Conservation (phyloP, 2,797 vertebrate genomes). For the Chelidonichthys spinosus region DNA sequence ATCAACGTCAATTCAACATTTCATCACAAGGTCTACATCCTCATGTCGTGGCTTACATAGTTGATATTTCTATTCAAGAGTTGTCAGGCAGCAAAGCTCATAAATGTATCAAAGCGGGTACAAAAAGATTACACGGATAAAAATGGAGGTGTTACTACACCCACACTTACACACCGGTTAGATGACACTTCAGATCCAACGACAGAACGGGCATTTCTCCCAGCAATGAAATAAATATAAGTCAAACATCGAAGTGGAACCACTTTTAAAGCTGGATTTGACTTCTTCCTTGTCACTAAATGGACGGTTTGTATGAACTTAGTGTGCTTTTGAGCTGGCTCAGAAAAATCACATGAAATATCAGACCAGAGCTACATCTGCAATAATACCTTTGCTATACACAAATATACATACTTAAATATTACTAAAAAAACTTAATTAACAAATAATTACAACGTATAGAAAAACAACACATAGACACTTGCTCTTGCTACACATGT, state of each 20-base stretch:
- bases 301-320: slow-evolving; percentile 40
- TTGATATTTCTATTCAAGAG: slow-evolving; percentile 33
- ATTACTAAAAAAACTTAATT: slow-evolving; percentile 64
- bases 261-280: slow-evolving; percentile 15
- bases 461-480: slow-evolving; percentile 70
- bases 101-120: slow-evolving; percentile 43
- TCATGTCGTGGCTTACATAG: slow-evolving; percentile 21
- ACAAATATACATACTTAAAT: slow-evolving; percentile 66
- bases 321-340: slow-evolving; percentile 48
- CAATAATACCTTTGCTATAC: slow-evolving; percentile 40
- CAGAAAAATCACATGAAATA: slow-evolving; percentile 39
- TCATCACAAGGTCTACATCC: slow-evolving; percentile 6
- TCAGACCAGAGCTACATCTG: slow-evolving; percentile 24
- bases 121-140: slow-evolving; percentile 31
- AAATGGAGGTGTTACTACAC: slow-evolving; percentile 11
- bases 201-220: slow-evolving; percentile 13
- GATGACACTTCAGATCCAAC: slow-evolving; percentile 2
- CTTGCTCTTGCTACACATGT: slow-evolving; percentile 61
- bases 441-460: slow-evolving; percentile 69
- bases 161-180: slow-evolving; percentile 3
- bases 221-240: not conserved
- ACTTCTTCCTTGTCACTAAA: slow-evolving; percentile 10
- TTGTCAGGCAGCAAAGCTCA: slow-evolving; percentile 52
- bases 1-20: slow-evolving; percentile 37
- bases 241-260: not conserved